A percentile compares a stretch with the other conserved stretches of the same genome.
These are phyloP conservation scores for Melolontha melolontha DNA, from an alignment of 2,888 invertebrate species.

Conservation along the genomic window DNA sequence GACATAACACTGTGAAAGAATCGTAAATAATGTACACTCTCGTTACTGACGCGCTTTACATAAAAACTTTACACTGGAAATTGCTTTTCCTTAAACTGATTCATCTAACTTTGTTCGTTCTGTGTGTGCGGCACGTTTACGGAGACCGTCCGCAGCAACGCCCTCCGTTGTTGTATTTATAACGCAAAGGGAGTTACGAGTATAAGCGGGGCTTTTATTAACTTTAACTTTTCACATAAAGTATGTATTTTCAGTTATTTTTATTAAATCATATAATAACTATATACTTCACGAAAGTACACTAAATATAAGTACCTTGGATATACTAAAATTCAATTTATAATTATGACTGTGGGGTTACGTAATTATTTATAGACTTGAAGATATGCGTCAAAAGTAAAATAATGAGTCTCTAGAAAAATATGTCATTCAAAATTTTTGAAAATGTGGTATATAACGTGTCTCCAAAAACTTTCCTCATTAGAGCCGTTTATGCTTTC, in stretches of 20 bases:
- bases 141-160: constrained; percentile 17
- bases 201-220: constrained; percentile 32
- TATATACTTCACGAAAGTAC: constrained; percentile 4
- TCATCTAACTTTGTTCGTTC: constrained; percentile 42
- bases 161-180: constrained; percentile 40
- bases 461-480: no score
- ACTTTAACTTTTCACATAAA: constrained; percentile 41
- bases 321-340: no score
- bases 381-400: no score
- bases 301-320: neutral
- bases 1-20: constrained; percentile 43
- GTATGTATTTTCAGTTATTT: constrained; percentile 38
- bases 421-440: no score
- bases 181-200: constrained; percentile 32
- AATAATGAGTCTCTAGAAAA: no score
- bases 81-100: constrained; percentile 43
- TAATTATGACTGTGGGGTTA: no score
- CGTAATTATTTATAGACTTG: no score
- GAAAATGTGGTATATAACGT: no score
- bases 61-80: constrained; percentile 43
- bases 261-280: constrained; percentile 23
- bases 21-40: constrained; percentile 44
- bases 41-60: constrained; percentile 38
- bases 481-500: no score
- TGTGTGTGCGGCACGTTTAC: constrained; percentile 21